phyloP scores from a whole-genome alignment of 2,888 invertebrate species.

The Eledone cirrhosa region DNA sequence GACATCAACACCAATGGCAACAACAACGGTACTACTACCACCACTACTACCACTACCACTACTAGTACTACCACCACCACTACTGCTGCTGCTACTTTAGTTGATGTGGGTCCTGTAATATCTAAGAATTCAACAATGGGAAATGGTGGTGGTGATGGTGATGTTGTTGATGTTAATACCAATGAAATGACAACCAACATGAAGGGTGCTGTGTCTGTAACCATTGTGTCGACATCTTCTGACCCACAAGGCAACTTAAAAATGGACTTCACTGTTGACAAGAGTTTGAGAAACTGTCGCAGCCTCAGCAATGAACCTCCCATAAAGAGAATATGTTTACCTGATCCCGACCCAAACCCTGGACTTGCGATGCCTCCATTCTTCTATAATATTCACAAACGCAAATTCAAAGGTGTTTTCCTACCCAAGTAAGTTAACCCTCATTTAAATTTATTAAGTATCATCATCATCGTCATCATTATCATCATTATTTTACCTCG shows the following conservation, averaged over 20 bases:
- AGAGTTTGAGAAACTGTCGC: neutral
- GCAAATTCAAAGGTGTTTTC: conserved; percentile 42
- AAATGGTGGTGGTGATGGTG: neutral
- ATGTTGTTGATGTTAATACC: neutral
- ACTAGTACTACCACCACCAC: neutral
- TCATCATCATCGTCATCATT: too few species aligned
- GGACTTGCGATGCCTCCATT: conserved; percentile 44
- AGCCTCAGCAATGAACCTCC: neutral
- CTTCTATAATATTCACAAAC: conserved; percentile 51
- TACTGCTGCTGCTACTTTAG: neutral
- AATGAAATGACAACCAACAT: neutral
- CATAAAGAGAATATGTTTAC: neutral
- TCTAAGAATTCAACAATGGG: neutral
- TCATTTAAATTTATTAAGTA: too few species aligned
- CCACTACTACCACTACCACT: neutral
- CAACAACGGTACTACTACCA: neutral
- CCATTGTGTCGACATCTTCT: neutral
- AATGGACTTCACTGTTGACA: conserved; percentile 8
- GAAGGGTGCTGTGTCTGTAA: conserved; percentile 23
- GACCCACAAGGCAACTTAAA: conserved; percentile 13
- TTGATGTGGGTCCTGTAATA: neutral
- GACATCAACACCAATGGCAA: too few species aligned
- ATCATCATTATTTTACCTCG: too few species aligned
- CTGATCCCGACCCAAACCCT: neutral
- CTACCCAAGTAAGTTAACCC: conserved; percentile 56